phyloP scores from a whole-genome alignment of 2,888 invertebrate species.

The Orthonychiurus folsomi region DNA sequence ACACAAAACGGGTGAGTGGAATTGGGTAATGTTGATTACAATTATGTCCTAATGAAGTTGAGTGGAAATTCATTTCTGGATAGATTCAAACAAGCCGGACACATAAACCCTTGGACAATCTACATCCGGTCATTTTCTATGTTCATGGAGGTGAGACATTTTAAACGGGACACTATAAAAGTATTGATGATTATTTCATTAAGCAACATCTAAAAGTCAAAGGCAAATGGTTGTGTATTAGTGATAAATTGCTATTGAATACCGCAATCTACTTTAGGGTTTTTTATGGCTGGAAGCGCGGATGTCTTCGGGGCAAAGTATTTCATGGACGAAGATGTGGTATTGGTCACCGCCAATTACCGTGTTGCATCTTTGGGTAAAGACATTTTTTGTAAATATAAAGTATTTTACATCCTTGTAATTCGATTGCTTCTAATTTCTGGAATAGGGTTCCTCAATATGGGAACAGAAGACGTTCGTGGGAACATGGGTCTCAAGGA shows the following conservation, averaged over 20 bases:
- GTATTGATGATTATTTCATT: too few species aligned
- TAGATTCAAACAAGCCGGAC: background rate
- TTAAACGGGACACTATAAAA: too few species aligned
- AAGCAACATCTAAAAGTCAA: too few species aligned
- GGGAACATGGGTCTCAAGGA: background rate
- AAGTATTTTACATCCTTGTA: too few species aligned
- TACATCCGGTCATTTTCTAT: background rate
- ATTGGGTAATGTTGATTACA: background rate
- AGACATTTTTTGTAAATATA: too few species aligned
- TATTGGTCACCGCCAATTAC: background rate
- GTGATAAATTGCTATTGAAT: too few species aligned
- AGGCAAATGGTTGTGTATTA: too few species aligned
- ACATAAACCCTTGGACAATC: background rate
- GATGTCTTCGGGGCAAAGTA: background rate
- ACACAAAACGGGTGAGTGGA: slow-evolving; percentile 2
- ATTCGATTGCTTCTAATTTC: too few species aligned
- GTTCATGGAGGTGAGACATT: slow-evolving; percentile 6
- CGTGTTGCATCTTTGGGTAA: background rate
- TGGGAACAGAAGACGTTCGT: background rate
- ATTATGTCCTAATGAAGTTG: background rate
- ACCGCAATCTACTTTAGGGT: too few species aligned
- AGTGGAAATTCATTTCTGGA: too few species aligned
- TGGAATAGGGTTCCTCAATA: background rate
- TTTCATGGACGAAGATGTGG: background rate
- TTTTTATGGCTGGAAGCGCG: background rate